phyloP scores from a whole-genome alignment of 2,888 invertebrate genomes.

The Tetrapedia diversipes region DNA sequence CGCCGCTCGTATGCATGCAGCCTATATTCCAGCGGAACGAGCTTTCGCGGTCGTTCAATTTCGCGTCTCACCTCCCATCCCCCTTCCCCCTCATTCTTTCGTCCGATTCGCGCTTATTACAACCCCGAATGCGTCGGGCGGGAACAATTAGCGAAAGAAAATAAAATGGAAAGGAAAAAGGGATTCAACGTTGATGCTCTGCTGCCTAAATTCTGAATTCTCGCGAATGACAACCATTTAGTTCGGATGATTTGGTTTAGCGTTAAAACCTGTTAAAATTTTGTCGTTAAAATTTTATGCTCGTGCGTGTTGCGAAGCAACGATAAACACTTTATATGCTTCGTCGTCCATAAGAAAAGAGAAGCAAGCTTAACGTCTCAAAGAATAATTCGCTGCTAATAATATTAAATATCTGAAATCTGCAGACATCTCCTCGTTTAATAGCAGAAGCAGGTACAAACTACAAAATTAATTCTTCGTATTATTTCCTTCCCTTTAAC shows the following conservation, averaged over 20 bases:
- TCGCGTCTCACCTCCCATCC: not conserved
- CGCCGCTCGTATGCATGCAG: slow-evolving; percentile 2
- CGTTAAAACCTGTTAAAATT: no score
- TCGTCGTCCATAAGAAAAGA: no score
- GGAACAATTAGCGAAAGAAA: not conserved
- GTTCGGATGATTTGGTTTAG: not conserved
- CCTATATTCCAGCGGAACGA: slow-evolving; percentile 26
- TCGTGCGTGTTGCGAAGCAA: no score
- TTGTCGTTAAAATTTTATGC: no score
- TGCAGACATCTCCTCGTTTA: no score
- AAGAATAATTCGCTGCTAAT: no score
- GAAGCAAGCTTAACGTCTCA: no score
- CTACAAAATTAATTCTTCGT: not conserved
- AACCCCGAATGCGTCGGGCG: not conserved
- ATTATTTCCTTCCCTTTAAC: no score
- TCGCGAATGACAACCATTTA: not conserved
- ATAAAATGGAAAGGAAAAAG: not conserved
- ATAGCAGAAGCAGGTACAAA: no score
- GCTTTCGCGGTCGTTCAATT: slow-evolving; percentile 19
- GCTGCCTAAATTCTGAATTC: not conserved
- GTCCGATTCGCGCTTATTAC: slow-evolving; percentile 12
- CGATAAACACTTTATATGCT: not conserved
- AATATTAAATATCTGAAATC: no score
- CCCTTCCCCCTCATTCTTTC: slow-evolving; percentile 1
- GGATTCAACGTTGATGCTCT: not conserved